Evolutionary conservation across 2,797 vertebrate species (phyloP).

Genomic region (Lepus oiostolus): DNA sequence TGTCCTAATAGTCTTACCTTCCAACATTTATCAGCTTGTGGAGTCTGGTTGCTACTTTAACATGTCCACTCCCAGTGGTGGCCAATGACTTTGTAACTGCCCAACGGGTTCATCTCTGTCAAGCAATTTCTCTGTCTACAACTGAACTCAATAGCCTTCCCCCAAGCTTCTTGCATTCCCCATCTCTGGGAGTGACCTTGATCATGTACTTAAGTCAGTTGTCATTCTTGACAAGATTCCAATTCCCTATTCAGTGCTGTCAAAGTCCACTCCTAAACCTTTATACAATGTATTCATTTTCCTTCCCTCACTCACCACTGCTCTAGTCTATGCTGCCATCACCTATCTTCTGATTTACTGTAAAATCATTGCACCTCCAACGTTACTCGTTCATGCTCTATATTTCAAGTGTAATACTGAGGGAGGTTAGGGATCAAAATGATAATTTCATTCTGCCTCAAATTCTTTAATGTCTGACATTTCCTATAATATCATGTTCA

Average conservation of each 20-base stretch:
- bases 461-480: neutral
- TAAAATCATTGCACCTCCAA: neutral
- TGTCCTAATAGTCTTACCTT: neutral
- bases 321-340: neutral
- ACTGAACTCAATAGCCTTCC: neutral
- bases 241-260: neutral
- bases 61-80: neutral
- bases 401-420: no score
- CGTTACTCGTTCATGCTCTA: neutral
- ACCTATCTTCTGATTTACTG: neutral
- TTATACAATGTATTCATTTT: neutral
- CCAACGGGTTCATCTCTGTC: neutral
- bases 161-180: neutral
- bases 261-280: neutral
- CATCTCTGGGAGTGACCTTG: neutral
- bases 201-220: neutral
- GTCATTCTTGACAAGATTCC: neutral
- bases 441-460: neutral
- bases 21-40: neutral
- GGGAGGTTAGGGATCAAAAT: neutral
- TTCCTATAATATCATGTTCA: neutral
- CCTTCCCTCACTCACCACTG: neutral
- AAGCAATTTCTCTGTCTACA: neutral
- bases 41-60: neutral
- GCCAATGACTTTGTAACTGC: neutral